Evolutionary conservation across 2,888 invertebrate genomes (phyloP), one percentile per base, ranked within the genome.

Genomic region (Ectemnius lituratus): DNA sequence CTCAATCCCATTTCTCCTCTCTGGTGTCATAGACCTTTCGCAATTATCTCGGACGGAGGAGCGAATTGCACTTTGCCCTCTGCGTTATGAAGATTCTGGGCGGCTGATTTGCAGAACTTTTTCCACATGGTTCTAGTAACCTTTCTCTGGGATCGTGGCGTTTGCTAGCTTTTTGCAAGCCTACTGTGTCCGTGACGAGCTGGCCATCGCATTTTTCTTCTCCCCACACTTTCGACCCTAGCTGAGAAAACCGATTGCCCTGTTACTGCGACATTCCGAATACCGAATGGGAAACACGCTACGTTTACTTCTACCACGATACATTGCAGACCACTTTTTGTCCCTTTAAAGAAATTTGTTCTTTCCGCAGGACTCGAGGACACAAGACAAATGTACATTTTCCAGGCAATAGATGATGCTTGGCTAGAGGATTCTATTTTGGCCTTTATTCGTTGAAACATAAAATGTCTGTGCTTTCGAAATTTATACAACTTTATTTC

Each of bases 151-250:
- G n/a, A 52, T 49, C 8, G 49, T 37, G 57, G 69, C 74, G 62
- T 68, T 67, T 60, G 63, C 69, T 70, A 70, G 71, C 76, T 82
- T 78, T 67, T 80, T 76, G 68, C 61, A 52, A 52, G 47, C 27
- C 45, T 56, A 47, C 14, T 13, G 47, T 47, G 61, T 37, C 46
- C 49, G 58, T 49, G 65, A 62, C 69, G 62, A 58, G 20, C 16
- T 57, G 49, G 20, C 28, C 56, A 63, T 45, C 56, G 57, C 60
- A 52, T 70, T 77, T 78, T 66, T 76, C 67, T 27, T 57, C 20
- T 47, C 47, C 4, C 18, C 45, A 28, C 52, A 60, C 68, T 23
- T 64, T 65, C 52, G 60, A 23, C 52, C 18, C 23, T 23, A n/a
- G 6, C 20, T 13, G 59, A 13, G 16, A 47, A 37, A 61, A 61